Conservation (phyloP, 2,113 vertebrate genomes). For the Phylloscopus whistleri region DNA sequence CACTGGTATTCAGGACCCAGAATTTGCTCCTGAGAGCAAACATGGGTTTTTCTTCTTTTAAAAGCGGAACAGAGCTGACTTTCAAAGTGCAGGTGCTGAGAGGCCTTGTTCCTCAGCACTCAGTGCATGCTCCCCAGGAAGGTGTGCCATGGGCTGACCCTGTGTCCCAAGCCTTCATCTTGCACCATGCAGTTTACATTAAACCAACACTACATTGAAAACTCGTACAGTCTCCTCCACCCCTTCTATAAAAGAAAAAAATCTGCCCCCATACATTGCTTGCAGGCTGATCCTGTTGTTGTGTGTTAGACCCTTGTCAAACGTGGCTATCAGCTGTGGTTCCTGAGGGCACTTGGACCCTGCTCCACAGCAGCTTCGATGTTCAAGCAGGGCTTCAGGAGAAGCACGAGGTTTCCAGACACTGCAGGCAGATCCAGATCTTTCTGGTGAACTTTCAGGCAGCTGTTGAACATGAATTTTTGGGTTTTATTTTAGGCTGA, state of each 20-base stretch:
- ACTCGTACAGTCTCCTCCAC: neutral
- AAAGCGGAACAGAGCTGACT: neutral
- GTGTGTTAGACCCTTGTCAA: neutral
- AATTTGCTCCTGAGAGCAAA: neutral
- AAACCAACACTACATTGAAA: neutral
- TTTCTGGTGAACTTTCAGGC: neutral
- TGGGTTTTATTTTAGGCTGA: neutral
- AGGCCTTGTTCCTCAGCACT: neutral
- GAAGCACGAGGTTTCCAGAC: neutral
- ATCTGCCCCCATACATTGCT: fast-evolving
- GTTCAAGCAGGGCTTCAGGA: neutral
- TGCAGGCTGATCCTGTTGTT: neutral
- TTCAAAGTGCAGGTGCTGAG: neutral
- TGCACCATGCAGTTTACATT: neutral
- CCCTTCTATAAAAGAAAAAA: neutral
- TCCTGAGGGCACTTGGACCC: neutral
- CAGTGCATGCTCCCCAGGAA: neutral
- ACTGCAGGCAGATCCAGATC: neutral
- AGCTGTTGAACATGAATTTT: neutral
- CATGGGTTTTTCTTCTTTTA: neutral
- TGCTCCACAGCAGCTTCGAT: fast-evolving
- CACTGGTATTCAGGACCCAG: neutral
- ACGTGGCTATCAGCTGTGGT: neutral
- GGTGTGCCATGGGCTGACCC: fast-evolving
- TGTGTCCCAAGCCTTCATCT: neutral